A percentile compares a stretch with the other conserved stretches of the same genome.
These are phyloP conservation scores for Amazona finschi DNA, from an alignment of 2,797 vertebrate genomes.

Conservation along the genomic window DNA sequence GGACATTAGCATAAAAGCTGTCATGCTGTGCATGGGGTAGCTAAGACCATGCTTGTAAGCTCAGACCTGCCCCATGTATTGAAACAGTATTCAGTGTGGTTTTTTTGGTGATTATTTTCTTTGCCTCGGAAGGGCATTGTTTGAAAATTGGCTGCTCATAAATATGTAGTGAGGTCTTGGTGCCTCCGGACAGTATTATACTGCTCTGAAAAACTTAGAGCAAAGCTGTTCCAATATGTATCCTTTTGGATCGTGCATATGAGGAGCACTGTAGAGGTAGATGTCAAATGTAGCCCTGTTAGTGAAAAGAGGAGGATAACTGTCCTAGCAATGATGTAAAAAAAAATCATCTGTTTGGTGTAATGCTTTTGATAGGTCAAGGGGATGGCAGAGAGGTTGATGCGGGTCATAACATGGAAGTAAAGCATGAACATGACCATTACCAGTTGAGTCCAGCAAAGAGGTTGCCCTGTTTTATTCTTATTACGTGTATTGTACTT, in stretches of 20 bases:
- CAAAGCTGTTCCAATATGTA: not conserved
- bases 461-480: not conserved
- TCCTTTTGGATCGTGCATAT: not conserved
- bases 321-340: not conserved
- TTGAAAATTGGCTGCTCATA: not conserved
- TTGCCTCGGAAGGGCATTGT: not conserved
- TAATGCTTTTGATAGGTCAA: not conserved
- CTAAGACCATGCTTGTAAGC: not conserved
- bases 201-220: not conserved
- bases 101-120: not conserved
- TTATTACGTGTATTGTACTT: not conserved
- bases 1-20: not conserved
- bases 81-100: not conserved
- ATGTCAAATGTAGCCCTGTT: not conserved
- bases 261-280: not conserved
- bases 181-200: not conserved
- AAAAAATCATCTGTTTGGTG: not conserved
- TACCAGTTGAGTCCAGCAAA: not conserved
- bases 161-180: not conserved
- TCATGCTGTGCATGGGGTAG: not conserved
- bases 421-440: accelerated
- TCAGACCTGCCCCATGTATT: not conserved
- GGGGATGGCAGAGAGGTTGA: not conserved
- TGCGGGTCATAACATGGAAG: not conserved
- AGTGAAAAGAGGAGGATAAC: not conserved